Conservation (phyloP, 1,140 invertebrate species). For the Dufourea novaeangliae region DNA sequence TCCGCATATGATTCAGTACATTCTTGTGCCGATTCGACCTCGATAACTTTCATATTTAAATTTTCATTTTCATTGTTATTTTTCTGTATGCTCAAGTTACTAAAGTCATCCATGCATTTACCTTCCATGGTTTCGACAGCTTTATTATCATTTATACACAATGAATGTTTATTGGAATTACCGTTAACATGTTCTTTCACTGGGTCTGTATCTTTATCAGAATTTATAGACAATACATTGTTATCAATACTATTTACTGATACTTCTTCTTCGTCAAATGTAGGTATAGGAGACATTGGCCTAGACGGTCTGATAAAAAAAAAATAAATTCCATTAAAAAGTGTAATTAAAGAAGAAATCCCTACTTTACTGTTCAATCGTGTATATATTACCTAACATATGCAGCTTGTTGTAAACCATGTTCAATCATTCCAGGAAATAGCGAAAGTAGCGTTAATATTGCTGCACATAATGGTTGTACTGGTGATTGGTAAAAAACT, state of each 20-base stretch:
- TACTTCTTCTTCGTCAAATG: constrained; percentile 82
- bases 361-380: constrained; percentile 60
- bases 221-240: constrained; percentile 69
- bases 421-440: constrained; percentile 94
- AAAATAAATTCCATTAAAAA: not conserved
- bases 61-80: constrained; percentile 68
- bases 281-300: constrained; percentile 90
- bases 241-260: constrained; percentile 74
- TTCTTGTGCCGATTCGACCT: constrained; percentile 66
- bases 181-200: constrained; percentile 55
- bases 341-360: not conserved
- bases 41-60: constrained; percentile 66
- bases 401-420: constrained; percentile 92
- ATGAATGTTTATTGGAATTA: constrained; percentile 62
- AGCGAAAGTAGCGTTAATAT: constrained; percentile 95
- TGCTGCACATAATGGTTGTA: constrained; percentile 92
- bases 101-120: constrained; percentile 72
- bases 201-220: constrained; percentile 66
- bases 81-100: constrained; percentile 56
- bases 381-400: constrained; percentile 85
- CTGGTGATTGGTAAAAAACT: constrained; percentile 96
- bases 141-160: constrained; percentile 76
- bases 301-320: constrained; percentile 85
- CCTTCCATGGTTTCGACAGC: constrained; percentile 78
- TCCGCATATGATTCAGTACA: constrained; percentile 63